These are phyloP conservation scores for Toxotes jaculatrix DNA, from an alignment of 2,113 vertebrate genomes.

Conservation along the genomic window DNA sequence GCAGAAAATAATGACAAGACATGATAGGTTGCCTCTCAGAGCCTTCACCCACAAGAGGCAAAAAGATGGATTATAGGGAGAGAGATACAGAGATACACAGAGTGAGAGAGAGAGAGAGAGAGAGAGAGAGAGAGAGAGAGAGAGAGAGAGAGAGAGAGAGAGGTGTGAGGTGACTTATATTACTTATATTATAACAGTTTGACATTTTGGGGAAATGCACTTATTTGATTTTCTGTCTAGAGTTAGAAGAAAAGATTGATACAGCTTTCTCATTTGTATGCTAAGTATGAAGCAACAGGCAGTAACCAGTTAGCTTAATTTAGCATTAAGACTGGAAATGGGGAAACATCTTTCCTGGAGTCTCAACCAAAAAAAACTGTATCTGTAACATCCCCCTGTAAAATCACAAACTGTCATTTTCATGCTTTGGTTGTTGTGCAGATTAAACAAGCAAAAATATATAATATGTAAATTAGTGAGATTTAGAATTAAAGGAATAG, in stretches of 20 bases:
- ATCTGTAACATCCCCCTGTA: too few relatives aligned
- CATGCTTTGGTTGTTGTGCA: too few relatives aligned
- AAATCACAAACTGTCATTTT: too few relatives aligned
- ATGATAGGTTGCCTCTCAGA: slow-evolving; percentile 62
- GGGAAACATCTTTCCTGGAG: neutral
- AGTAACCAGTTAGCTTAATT: neutral
- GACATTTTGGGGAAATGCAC: slow-evolving; percentile 3
- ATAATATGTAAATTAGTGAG: too few relatives aligned
- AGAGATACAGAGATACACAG: slow-evolving; percentile 8
- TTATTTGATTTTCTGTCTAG: neutral
- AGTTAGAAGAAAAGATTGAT: neutral
- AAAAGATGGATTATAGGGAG: slow-evolving; percentile 71
- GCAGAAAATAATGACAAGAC: slow-evolving; percentile 64
- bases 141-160: too few relatives aligned
- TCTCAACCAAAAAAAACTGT: too few relatives aligned
- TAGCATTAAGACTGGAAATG: neutral
- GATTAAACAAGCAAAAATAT: too few relatives aligned
- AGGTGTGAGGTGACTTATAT: too few relatives aligned
- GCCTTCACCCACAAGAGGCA: slow-evolving; percentile 51
- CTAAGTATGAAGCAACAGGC: neutral
- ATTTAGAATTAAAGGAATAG: too few relatives aligned
- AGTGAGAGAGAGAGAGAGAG: slow-evolving; percentile 29
- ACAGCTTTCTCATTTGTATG: too few relatives aligned
- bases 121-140: neutral
- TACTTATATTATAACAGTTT: neutral